Conservation (phyloP, 2,797 vertebrate species). For the Coregonus suidteri region DNA sequence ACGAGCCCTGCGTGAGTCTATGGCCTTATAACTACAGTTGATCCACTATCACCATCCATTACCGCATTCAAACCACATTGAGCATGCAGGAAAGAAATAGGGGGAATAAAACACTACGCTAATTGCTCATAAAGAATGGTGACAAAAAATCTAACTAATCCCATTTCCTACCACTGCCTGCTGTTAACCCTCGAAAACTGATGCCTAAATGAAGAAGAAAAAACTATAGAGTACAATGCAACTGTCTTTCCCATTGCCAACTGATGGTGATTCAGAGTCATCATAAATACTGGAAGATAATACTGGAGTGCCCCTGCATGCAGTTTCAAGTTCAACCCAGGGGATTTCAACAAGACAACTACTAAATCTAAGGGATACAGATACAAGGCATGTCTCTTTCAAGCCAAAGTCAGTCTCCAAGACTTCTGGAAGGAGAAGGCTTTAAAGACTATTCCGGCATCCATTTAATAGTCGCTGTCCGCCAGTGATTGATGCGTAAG, state of each 20-base stretch:
- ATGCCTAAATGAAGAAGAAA: background rate
- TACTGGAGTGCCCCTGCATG: conserved; percentile 4
- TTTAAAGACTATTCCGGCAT: conserved; percentile 54
- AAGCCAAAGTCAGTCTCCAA: conserved; percentile 48
- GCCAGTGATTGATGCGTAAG: conserved; percentile 57
- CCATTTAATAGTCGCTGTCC: conserved; percentile 53
- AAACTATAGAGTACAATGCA: no score
- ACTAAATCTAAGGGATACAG: conserved; percentile 42
- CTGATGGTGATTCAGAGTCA: conserved; percentile 23
- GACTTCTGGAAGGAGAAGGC: conserved; percentile 39
- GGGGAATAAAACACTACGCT: conserved; percentile 50
- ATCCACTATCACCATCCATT: conserved; percentile 43
- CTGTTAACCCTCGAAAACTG: background rate
- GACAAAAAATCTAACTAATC: background rate
- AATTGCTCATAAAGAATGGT: conserved; percentile 10
- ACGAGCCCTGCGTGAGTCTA: conserved; percentile 41
- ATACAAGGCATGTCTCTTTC: conserved; percentile 44
- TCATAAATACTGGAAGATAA: conserved; percentile 33
- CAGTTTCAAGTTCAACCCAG: conserved; percentile 25
- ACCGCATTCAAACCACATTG: conserved; percentile 43
- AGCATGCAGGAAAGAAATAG: conserved; percentile 44
- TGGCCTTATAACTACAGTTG: conserved; percentile 53
- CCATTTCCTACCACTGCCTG: no score
- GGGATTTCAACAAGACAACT: conserved; percentile 42
- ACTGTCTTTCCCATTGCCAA: background rate